These are phyloP conservation scores for Lampris incognitus DNA, from an alignment of 2,113 vertebrate species.

Conservation along the genomic window DNA sequence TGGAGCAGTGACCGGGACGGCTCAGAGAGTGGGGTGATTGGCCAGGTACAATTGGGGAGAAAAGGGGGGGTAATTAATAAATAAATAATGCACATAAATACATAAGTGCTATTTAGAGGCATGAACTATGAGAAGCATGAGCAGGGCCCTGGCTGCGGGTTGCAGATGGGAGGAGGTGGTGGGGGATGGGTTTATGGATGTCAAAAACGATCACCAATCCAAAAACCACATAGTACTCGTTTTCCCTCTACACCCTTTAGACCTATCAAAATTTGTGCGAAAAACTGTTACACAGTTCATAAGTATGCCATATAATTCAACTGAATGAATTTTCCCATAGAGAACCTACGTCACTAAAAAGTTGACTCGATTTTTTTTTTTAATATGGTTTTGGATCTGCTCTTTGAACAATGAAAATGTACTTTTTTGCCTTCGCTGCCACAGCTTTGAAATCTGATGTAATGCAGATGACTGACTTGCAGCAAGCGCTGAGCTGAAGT, in stretches of 20 bases:
- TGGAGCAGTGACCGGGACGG: no score
- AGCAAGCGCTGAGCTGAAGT: conserved; percentile 47
- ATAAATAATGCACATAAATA: conserved; percentile 31
- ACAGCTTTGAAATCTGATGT: conserved; percentile 29
- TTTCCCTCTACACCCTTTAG: neutral
- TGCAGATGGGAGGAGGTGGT: neutral
- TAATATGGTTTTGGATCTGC: conserved; percentile 34
- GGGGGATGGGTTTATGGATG: conserved; percentile 5
- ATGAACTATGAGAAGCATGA: conserved; percentile 54
- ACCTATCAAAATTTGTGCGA: neutral
- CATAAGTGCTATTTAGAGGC: conserved; percentile 50
- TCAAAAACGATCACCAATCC: conserved; percentile 3
- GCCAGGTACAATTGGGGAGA: no score
- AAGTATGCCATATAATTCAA: no score
- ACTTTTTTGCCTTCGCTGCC: conserved; percentile 18
- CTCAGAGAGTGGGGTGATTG: no score
- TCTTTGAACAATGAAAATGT: conserved; percentile 16
- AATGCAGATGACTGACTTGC: conserved; percentile 33
- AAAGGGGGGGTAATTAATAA: no score
- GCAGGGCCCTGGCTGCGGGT: conserved; percentile 2
- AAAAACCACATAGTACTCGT: conserved; percentile 14
- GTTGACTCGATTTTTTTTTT: neutral
- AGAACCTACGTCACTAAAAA: no score
- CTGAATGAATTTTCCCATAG: neutral
- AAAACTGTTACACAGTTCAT: neutral